These are phyloP conservation scores for Capitulum mitella DNA, from an alignment of 2,888 invertebrate genomes.

Conservation along the genomic window DNA sequence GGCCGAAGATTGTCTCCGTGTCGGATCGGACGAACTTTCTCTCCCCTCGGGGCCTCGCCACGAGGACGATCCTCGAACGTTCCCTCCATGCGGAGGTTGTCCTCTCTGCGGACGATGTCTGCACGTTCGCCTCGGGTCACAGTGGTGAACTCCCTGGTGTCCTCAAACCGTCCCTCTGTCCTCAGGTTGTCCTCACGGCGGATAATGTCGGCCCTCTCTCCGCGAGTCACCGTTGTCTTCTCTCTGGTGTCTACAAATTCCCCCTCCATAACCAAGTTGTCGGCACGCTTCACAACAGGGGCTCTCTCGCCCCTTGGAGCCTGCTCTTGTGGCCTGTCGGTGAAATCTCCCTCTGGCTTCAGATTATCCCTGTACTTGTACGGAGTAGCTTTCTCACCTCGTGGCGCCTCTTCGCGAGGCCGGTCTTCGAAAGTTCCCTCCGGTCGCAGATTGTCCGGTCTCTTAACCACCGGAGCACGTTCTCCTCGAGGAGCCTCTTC, in stretches of 20 bases:
- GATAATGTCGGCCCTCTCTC: conserved; percentile 32
- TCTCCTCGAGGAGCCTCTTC: neutral
- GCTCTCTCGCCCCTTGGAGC: conserved; percentile 37
- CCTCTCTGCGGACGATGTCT: conserved; percentile 38
- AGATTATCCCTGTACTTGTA: conserved; percentile 34
- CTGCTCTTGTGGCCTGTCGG: neutral
- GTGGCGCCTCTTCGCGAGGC: conserved; percentile 35
- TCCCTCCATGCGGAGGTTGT: conserved; percentile 58
- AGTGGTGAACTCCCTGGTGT: conserved; percentile 35
- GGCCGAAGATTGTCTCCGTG: conserved; percentile 41
- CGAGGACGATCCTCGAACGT: conserved; percentile 43
- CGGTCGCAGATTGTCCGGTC: conserved; percentile 35
- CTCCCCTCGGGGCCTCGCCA: conserved; percentile 46
- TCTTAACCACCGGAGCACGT: conserved; percentile 33
- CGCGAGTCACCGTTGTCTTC: conserved; percentile 22
- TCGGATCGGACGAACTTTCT: conserved; percentile 44
- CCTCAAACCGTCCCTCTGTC: conserved; percentile 35
- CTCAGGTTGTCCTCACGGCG: conserved; percentile 34
- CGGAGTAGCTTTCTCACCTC: conserved; percentile 32
- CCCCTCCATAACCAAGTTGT: conserved; percentile 35
- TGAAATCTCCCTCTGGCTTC: conserved; percentile 41
- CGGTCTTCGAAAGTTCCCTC: conserved; percentile 34
- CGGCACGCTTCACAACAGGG: conserved; percentile 34
- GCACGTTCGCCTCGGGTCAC: conserved; percentile 46
- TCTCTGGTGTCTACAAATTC: conserved; percentile 40